Conservation (phyloP, 1,140 invertebrate species). For the Calephelis nemesis region DNA sequence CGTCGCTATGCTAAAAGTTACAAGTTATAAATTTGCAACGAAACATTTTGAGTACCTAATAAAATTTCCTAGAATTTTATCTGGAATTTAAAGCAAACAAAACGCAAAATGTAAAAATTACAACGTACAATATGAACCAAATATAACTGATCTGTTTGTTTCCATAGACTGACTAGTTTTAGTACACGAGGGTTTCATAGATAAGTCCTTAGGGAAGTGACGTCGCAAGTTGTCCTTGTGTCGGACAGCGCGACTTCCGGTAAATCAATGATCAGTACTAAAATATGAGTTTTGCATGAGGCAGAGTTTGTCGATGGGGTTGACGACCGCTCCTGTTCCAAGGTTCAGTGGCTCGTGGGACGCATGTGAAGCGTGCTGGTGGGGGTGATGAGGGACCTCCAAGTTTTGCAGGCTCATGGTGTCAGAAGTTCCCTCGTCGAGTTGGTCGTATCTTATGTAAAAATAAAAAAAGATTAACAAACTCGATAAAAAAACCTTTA, state of each 20-base stretch:
- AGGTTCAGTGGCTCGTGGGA: constrained; percentile 80
- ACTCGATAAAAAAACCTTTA: no score
- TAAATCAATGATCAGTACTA: constrained; percentile 82
- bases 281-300: constrained; percentile 98
- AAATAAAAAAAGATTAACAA: no score
- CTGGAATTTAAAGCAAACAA: neutral
- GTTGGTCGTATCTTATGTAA: constrained; percentile 72
- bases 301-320: constrained; percentile 98
- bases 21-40: neutral
- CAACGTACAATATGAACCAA: constrained; percentile 30
- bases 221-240: constrained; percentile 35
- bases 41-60: neutral
- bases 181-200: constrained; percentile 44
- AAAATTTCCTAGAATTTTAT: no score
- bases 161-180: constrained; percentile 48
- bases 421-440: constrained; percentile 89
- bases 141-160: constrained; percentile 24
- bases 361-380: constrained; percentile 79
- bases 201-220: constrained; percentile 43
- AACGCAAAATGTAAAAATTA: constrained; percentile 20
- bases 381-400: constrained; percentile 80
- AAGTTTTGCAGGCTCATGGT: constrained; percentile 86
- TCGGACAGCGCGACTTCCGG: constrained; percentile 38
- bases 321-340: constrained; percentile 84
- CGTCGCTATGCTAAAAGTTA: no score